Base-by-base conservation (phyloP, 2,888 invertebrate species). In the Orthosia gothica region DNA sequence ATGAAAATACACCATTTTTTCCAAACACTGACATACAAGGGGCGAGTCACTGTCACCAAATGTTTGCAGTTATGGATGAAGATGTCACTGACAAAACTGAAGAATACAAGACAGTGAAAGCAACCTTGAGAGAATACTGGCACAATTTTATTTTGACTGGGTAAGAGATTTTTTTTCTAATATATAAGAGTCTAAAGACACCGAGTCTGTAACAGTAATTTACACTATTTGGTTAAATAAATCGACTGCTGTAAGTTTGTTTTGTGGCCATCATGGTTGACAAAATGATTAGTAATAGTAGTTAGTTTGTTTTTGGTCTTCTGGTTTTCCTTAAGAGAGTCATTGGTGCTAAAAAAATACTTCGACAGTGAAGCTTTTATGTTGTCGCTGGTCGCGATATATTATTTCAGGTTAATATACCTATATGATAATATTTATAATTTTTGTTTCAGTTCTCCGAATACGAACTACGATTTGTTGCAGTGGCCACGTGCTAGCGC, bases 41-140 rank as follows among this genome's bases (percentile, higher is more conserved):
- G 9, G 91, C 92, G 0, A 20, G 18, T 9, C 93, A 93, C 50
- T 89, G 91, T 62, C 75, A 83, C 0, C 92, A 93, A 80, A 65
- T 82, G 0, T 1, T 47, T 0, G 87, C 86, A 2, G 76, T 90
- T 2, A 57, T 70, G 13, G 86, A 88, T 68, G 66, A 78, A 63
- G 78, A 78, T 40, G 47, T 74, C 23, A 70, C 66, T 13, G 49
- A 54, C 40, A 49, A 70, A 20, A 76, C 89, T 0, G 71, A 82
- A 15, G 88, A 86, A 57, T 88, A 80, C 64, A 72, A 50, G 26
- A 59, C 73, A 5, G 87, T 90, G 81, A 87, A 83, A 64, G 32
- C 32, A 11, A 74, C 50, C 1, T 65, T 88, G 74, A 74, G 85
- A 69, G 79, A 89, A n/a, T 67, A 89, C 55, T 88, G 88, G 85